phyloP scores from a whole-genome alignment of 2,113 vertebrate genomes.

The Phocoena phocoena region DNA sequence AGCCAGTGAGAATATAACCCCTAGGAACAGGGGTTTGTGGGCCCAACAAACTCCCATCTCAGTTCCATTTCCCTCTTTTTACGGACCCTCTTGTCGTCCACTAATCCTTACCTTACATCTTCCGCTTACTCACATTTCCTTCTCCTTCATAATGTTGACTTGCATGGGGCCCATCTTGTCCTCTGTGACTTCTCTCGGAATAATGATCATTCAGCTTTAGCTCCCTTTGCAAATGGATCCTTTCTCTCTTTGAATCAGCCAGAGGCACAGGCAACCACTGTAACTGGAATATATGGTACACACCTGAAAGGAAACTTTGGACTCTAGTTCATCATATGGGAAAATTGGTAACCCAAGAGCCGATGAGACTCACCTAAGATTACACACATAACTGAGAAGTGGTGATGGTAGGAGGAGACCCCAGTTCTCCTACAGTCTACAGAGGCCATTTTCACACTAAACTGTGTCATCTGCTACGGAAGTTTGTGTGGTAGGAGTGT shows the following conservation, averaged over 20 bases:
- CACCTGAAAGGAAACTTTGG: neutral
- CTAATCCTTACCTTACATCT: neutral
- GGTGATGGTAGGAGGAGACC: neutral
- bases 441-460: neutral
- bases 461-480: neutral
- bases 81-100: neutral
- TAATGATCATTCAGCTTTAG: neutral
- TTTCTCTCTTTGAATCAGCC: constrained; percentile 9
- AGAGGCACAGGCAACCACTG: neutral
- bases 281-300: neutral
- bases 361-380: neutral
- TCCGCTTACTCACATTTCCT: neutral
- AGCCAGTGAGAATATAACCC: neutral
- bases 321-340: neutral
- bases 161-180: neutral
- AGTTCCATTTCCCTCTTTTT: neutral
- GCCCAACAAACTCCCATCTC: neutral
- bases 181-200: neutral
- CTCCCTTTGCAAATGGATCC: neutral
- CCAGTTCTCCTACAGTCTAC: neutral
- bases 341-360: neutral
- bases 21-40: neutral
- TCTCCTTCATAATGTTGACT: neutral
- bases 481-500: neutral
- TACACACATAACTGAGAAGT: neutral